Percentiles rank a stretch among this genome's conserved stretches.
phyloP scores from a whole-genome alignment of 92 coral and sea anemone genomes.

The Pocillopora grandis region DNA sequence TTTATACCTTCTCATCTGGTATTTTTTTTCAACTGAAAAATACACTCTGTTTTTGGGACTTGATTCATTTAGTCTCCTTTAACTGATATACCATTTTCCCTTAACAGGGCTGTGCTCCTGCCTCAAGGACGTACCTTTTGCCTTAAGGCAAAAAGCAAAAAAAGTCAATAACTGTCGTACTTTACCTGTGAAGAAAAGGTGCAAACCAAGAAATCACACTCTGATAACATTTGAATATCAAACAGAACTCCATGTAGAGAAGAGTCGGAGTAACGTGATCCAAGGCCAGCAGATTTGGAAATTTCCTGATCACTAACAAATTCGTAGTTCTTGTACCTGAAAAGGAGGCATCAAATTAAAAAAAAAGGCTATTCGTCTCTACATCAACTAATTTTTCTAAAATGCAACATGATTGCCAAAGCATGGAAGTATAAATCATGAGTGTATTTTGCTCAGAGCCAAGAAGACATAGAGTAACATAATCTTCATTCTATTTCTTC shows the following conservation, averaged over 20 bases:
- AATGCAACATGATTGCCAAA: too few species aligned
- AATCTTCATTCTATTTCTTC: too few species aligned
- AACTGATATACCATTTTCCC: too few species aligned
- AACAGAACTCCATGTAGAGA: conserved; percentile 96
- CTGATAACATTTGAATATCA: conserved; percentile 97
- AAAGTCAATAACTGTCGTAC: not conserved
- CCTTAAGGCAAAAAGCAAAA: not conserved
- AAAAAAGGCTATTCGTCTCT: not conserved
- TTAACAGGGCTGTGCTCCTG: too few species aligned
- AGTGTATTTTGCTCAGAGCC: too few species aligned
- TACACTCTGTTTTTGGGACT: too few species aligned
- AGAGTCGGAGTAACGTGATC: conserved; percentile 81
- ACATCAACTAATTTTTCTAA: too few species aligned
- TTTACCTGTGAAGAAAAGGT: conserved; percentile 98
- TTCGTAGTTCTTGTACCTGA: conserved; percentile 79
- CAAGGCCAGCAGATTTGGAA: conserved; percentile 89
- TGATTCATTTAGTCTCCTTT: too few species aligned
- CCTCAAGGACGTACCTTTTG: not conserved
- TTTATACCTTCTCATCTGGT: too few species aligned
- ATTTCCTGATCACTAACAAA: conserved; percentile 88
- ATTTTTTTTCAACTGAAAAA: too few species aligned
- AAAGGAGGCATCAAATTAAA: conserved; percentile 6
- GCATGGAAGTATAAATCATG: too few species aligned
- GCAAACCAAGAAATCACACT: conserved; percentile 93
- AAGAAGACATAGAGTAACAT: too few species aligned